These are phyloP conservation scores for Macrobrachium rosenbergii DNA, from an alignment of 1,140 invertebrate genomes.

Conservation along the genomic window DNA sequence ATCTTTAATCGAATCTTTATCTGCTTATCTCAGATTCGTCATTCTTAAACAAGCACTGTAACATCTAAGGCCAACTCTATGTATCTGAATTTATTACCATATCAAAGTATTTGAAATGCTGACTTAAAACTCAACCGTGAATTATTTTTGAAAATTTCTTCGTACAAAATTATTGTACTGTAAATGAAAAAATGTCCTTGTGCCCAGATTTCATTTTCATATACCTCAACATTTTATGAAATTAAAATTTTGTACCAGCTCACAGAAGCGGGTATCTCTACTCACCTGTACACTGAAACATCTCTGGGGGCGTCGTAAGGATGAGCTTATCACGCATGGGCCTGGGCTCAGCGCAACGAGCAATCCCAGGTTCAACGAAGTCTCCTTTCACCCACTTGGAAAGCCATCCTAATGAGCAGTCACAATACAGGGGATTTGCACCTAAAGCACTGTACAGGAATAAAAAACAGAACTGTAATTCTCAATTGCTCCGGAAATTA, in stretches of 20 bases:
- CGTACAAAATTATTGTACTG: too few species aligned
- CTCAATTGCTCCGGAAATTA: neutral
- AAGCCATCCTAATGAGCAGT: slow-evolving; percentile 95
- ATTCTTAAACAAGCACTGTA: too few species aligned
- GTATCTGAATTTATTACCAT: too few species aligned
- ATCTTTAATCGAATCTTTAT: too few species aligned
- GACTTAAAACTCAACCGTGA: too few species aligned
- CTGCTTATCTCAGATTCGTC: too few species aligned
- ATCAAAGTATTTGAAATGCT: too few species aligned
- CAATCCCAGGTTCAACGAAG: slow-evolving; percentile 97
- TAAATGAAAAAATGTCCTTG: too few species aligned
- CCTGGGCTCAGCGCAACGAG: slow-evolving; percentile 89
- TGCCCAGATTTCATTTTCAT: too few species aligned
- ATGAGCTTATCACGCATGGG: slow-evolving; percentile 94
- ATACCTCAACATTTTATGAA: too few species aligned
- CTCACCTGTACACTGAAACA: slow-evolving; percentile 88
- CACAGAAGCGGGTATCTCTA: neutral
- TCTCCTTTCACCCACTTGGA: slow-evolving; percentile 97
- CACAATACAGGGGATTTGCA: slow-evolving; percentile 97
- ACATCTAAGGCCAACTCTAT: too few species aligned
- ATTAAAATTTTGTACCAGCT: neutral
- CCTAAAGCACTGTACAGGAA: slow-evolving; percentile 87
- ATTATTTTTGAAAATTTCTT: too few species aligned
- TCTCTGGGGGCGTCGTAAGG: slow-evolving; percentile 87
- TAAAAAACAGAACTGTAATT: slow-evolving; percentile 77